These are phyloP conservation scores for Nycticebus coucang DNA, from an alignment of 2,113 vertebrate species.

Conservation along the genomic window DNA sequence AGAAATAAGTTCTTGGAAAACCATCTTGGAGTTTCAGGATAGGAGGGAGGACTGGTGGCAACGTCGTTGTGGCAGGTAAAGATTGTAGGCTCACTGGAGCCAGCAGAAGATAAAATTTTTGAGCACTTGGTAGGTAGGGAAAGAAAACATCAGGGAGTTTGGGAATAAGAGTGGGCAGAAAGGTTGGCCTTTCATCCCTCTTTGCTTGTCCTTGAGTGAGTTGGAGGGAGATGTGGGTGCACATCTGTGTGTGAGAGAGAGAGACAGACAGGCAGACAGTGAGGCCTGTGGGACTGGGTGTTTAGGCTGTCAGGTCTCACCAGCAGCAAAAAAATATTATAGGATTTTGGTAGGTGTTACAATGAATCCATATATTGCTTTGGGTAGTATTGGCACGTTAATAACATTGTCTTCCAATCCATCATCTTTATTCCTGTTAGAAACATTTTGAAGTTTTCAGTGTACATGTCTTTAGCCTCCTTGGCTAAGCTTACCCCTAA, in stretches of 20 bases:
- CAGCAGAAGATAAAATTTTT: background rate
- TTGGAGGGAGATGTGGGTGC: background rate
- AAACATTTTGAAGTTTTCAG: background rate
- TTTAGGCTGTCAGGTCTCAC: background rate
- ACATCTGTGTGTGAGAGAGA: background rate
- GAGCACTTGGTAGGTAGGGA: conserved; percentile 30
- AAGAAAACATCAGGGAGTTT: background rate
- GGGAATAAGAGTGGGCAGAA: background rate
- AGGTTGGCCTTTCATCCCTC: background rate
- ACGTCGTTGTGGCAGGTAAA: background rate
- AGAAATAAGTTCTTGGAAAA: background rate
- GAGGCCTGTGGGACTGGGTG: background rate
- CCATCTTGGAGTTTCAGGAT: background rate
- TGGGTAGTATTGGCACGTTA: background rate
- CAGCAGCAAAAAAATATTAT: background rate
- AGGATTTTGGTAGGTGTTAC: background rate
- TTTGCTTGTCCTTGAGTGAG: background rate
- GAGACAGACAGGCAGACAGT: background rate
- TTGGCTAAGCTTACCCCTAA: background rate
- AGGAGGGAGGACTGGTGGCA: background rate
- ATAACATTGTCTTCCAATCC: background rate
- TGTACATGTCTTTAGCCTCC: background rate
- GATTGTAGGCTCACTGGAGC: conserved; percentile 34
- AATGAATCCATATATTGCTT: background rate
- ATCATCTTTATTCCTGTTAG: conserved; percentile 16